phyloP scores from a whole-genome alignment of 2,888 invertebrate species.

The Himalopsyche tibetana region DNA sequence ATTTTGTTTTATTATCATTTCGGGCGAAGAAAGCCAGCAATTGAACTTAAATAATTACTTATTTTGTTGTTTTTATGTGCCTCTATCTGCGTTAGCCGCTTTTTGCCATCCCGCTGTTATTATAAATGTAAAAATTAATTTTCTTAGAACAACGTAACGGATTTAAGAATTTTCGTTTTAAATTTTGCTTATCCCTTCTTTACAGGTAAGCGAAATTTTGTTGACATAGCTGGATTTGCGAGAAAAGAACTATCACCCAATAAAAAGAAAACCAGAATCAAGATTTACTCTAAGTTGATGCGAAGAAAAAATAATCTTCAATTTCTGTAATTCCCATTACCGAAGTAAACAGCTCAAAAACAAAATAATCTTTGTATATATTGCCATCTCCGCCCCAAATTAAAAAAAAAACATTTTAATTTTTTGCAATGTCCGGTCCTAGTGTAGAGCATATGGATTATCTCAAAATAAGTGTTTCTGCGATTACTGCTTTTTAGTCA shows the following conservation, averaged over 20 bases:
- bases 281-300: too few relatives aligned
- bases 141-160: constrained; percentile 7
- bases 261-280: too few relatives aligned
- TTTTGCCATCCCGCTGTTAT: constrained; percentile 9
- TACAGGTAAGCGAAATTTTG: constrained; percentile 9
- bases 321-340: too few relatives aligned
- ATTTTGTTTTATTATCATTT: constrained; percentile 24
- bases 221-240: neutral
- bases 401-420: too few relatives aligned
- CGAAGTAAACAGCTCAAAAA: too few relatives aligned
- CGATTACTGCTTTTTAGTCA: too few relatives aligned
- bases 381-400: too few relatives aligned
- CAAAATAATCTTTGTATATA: too few relatives aligned
- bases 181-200: constrained; percentile 28
- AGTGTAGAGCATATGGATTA: too few relatives aligned
- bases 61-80: neutral
- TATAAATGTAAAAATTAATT: constrained; percentile 31
- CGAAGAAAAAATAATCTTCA: too few relatives aligned
- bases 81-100: neutral
- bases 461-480: too few relatives aligned
- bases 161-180: constrained; percentile 29
- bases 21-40: neutral
- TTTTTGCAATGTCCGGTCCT: too few relatives aligned
- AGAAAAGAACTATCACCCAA: neutral
- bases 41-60: constrained; percentile 4